Percentiles rank a stretch among this genome's conserved stretches.
Evolutionary conservation across 2,113 vertebrate species (phyloP).

Genomic region (Periophthalmus modestus): DNA sequence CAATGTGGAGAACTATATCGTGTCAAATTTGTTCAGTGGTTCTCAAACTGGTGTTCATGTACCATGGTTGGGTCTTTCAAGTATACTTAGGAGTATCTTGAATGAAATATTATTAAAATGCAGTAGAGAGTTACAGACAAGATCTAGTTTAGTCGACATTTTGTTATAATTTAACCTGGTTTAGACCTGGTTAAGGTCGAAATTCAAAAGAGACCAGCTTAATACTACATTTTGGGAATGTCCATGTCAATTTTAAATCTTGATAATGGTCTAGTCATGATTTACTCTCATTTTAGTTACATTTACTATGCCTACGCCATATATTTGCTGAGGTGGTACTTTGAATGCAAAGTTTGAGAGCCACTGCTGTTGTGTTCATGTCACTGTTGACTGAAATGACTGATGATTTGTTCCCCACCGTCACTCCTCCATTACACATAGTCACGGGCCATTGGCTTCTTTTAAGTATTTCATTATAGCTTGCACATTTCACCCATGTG

Average conservation of each 20-base stretch:
- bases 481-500: neutral
- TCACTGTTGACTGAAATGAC: conserved; percentile 13
- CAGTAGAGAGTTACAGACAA: too few relatives aligned
- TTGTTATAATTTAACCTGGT: too few relatives aligned
- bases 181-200: neutral
- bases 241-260: neutral
- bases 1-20: neutral
- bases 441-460: conserved; percentile 3
- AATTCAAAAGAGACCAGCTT: neutral
- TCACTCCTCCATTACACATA: conserved; percentile 13
- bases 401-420: conserved; percentile 5
- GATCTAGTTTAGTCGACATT: too few relatives aligned
- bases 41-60: neutral
- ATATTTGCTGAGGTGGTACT: conserved; percentile 2
- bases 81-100: neutral
- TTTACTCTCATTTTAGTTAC: neutral
- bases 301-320: neutral
- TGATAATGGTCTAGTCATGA: neutral
- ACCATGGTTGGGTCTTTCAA: neutral
- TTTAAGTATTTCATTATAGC: conserved; percentile 1
- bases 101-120: too few relatives aligned
- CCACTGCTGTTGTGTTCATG: neutral
- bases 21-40: neutral
- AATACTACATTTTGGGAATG: neutral
- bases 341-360: conserved; percentile 2